Evolutionary conservation across 92 coral and sea anemone species (phyloP).

Genomic region (Muricea muricata): DNA sequence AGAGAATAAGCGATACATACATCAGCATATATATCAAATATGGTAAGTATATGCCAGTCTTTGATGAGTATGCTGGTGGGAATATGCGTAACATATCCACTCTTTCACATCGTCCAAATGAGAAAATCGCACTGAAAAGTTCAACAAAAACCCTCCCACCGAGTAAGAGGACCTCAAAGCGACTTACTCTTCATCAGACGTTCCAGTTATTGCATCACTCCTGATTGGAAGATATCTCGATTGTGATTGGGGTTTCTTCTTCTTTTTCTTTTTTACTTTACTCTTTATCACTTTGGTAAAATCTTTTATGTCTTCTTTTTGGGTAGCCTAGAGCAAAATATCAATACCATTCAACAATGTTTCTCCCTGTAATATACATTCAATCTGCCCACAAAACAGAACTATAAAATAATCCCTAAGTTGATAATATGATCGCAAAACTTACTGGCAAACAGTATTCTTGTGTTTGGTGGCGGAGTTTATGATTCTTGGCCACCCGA

Average conservation of each 20-base stretch:
- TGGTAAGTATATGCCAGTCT: too few relatives aligned
- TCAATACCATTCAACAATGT: too few relatives aligned
- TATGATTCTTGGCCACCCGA: slow-evolving; percentile 84
- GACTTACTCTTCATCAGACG: slow-evolving; percentile 90
- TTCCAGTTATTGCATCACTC: slow-evolving; percentile 74
- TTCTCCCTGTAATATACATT: background rate
- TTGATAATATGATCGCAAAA: too few relatives aligned
- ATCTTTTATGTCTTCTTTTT: slow-evolving; percentile 97
- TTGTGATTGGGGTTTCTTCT: slow-evolving; percentile 75
- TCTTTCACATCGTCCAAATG: too few relatives aligned
- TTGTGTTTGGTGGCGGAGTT: slow-evolving; percentile 92
- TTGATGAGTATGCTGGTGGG: too few relatives aligned
- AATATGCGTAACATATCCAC: too few relatives aligned
- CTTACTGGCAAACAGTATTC: slow-evolving; percentile 98
- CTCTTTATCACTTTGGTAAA: slow-evolving; percentile 95
- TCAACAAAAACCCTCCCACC: background rate
- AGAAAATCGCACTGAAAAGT: too few relatives aligned
- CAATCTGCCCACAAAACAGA: background rate
- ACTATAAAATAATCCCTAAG: too few relatives aligned
- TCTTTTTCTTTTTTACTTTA: slow-evolving; percentile 91
- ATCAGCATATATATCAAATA: too few relatives aligned
- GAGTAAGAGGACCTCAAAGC: slow-evolving; percentile 24
- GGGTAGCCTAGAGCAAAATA: slow-evolving; percentile 75
- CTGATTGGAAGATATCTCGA: slow-evolving; percentile 87
- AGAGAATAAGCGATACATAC: too few relatives aligned